phyloP scores from a whole-genome alignment of 2,113 vertebrate species.

The Zosterops hypoxanthus region DNA sequence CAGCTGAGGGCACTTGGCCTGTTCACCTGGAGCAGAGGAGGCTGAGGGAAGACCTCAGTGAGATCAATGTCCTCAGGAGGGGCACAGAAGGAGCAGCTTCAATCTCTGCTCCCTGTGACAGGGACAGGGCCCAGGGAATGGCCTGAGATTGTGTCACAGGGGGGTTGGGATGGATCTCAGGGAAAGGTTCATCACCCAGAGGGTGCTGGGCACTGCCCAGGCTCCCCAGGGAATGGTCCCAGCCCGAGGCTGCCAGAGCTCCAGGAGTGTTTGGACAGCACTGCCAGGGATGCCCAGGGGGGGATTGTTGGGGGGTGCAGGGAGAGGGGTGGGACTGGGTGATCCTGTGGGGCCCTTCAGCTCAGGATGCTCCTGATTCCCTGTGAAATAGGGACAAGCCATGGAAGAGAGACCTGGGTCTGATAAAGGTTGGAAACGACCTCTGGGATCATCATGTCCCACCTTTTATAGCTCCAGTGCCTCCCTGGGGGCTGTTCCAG shows the following conservation, averaged over 20 bases:
- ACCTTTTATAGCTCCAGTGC: not conserved
- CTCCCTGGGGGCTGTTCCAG: not conserved
- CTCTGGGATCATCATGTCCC: not conserved
- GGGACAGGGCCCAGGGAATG: not conserved
- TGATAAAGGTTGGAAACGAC: not conserved
- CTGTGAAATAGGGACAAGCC: not conserved
- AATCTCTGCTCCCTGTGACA: not conserved
- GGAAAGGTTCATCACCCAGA: not conserved
- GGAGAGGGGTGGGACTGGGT: fast-evolving
- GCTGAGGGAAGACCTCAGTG: not conserved
- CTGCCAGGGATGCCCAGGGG: not conserved
- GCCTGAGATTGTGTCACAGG: fast-evolving
- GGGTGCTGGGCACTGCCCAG: not conserved
- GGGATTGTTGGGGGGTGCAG: fast-evolving
- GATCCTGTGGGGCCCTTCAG: not conserved
- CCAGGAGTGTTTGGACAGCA: not conserved
- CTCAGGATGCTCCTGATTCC: not conserved
- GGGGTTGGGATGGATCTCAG: fast-evolving
- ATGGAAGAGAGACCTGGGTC: not conserved
- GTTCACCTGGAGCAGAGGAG: not conserved
- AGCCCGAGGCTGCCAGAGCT: not conserved
- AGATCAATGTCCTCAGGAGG: no score
- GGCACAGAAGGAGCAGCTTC: not conserved
- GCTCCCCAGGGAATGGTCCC: not conserved
- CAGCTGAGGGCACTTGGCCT: not conserved